Evolutionary conservation across 2,888 invertebrate species (phyloP), one percentile per base, ranked within the genome.

Genomic region (Dicyrtomina minuta): DNA sequence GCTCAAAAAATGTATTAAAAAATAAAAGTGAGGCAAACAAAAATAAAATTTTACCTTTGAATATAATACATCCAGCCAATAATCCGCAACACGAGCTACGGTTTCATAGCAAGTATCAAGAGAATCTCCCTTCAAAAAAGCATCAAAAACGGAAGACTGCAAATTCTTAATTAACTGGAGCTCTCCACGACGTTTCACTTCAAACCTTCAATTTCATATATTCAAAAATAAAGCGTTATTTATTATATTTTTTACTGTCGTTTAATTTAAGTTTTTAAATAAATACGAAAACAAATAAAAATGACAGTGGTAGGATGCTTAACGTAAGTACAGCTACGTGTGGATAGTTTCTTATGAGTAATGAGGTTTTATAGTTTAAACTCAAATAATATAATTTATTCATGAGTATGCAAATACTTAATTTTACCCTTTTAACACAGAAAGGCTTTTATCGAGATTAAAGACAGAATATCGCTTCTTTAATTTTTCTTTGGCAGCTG

Each of bases 401-500:
- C n/a, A n/a, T n/a, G n/a, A n/a, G n/a, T n/a, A n/a, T n/a, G n/a
- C n/a, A n/a, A n/a, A n/a, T n/a, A n/a, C n/a, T n/a, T n/a, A n/a
- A n/a, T n/a, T n/a, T 72, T 80, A 85, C 84, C 94, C 98, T 85
- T 99, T 99, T 51, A 99, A 83, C 82, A 99, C 99, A 0, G 99
- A 99, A 70, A 99, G 81, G 0, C 94, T 90, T 0, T 96, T 96
- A 81, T 99, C 98, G 79, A 96, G 94, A 83, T 99, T 98, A 81
- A 99, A 99, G 0, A 99, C 99, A 0, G 98, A 98, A 81, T 99
- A 99, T 79, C 95, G 86, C 81, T 99, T 99, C 83, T 99, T 99
- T 65, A 99, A 83, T 80, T 90, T 92, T 81, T 99, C 99, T 80
- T 99, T 99, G 0, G 98, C 92, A 0, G 99, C 97, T 0, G 99